Evolutionary conservation across 2,113 vertebrate genomes (phyloP).

Genomic region (Misgurnus mizolepis): DNA sequence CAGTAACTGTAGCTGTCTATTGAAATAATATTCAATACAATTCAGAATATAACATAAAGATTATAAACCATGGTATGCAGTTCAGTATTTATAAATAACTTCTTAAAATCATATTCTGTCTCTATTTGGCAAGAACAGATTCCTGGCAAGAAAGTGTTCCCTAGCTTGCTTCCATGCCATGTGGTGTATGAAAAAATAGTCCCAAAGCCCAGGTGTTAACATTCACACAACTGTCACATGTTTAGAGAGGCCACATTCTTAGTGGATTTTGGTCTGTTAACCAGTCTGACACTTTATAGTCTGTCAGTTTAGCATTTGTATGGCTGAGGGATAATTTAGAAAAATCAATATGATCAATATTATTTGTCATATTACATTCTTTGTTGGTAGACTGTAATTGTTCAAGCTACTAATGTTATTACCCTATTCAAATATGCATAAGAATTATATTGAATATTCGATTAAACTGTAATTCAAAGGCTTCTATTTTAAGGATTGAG

Average conservation of each 20-base stretch:
- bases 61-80: neutral
- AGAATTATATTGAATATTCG: too few species aligned
- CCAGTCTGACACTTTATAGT: neutral
- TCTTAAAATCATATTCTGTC: neutral
- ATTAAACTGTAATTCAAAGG: too few species aligned
- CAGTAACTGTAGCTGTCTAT: neutral
- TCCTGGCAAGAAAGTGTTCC: neutral
- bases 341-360: too few species aligned
- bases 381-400: too few species aligned
- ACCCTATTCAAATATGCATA: too few species aligned
- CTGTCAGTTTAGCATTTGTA: too few species aligned
- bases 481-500: too few species aligned
- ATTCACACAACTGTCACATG: slow-evolving; percentile 15
- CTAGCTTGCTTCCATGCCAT: neutral
- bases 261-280: neutral
- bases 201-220: neutral
- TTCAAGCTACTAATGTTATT: too few species aligned
- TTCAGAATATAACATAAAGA: neutral
- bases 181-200: neutral
- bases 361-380: too few species aligned
- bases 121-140: neutral
- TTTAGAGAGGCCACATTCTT: neutral
- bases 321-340: too few species aligned
- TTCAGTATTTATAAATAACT: neutral
- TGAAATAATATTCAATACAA: neutral